Evolutionary conservation across 1,140 invertebrate species (phyloP).

Genomic region (Apis laboriosa): DNA sequence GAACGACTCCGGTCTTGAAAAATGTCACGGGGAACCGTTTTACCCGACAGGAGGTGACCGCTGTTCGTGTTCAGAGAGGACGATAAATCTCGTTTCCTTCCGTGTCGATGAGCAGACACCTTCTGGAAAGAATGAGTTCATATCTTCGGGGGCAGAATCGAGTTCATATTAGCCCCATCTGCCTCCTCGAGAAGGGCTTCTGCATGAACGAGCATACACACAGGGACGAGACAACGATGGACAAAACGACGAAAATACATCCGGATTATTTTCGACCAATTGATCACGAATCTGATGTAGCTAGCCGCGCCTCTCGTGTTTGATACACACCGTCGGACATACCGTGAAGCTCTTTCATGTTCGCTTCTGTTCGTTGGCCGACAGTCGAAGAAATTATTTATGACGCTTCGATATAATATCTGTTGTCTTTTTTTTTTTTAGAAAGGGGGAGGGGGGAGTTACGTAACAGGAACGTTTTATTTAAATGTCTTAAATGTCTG

Average conservation of each 20-base stretch:
- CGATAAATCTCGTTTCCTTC: constrained; percentile 77
- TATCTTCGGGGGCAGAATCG: constrained; percentile 74
- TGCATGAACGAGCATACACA: constrained; percentile 71
- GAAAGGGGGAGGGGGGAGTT: too few species aligned
- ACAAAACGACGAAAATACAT: constrained; percentile 70
- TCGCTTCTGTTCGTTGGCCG: not conserved
- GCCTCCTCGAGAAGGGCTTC: constrained; percentile 74
- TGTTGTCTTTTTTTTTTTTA: too few species aligned
- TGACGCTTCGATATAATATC: not conserved
- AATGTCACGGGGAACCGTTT: constrained; percentile 29
- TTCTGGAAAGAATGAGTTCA: constrained; percentile 75
- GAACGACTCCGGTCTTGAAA: not conserved
- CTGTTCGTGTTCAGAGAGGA: constrained; percentile 27
- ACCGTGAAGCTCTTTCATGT: constrained; percentile 45
- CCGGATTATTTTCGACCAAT: constrained; percentile 79
- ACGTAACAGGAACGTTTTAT: not conserved
- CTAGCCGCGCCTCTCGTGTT: constrained; percentile 75
- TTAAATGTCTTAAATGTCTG: not conserved
- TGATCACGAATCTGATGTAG: constrained; percentile 77
- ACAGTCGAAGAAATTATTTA: constrained; percentile 32
- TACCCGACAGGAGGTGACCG: constrained; percentile 38
- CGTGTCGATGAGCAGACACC: constrained; percentile 70
- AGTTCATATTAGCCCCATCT: constrained; percentile 80
- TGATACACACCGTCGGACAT: constrained; percentile 69
- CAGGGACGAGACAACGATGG: constrained; percentile 58